phyloP scores from a whole-genome alignment of 2,797 vertebrate genomes.

The Microchirus variegatus region DNA sequence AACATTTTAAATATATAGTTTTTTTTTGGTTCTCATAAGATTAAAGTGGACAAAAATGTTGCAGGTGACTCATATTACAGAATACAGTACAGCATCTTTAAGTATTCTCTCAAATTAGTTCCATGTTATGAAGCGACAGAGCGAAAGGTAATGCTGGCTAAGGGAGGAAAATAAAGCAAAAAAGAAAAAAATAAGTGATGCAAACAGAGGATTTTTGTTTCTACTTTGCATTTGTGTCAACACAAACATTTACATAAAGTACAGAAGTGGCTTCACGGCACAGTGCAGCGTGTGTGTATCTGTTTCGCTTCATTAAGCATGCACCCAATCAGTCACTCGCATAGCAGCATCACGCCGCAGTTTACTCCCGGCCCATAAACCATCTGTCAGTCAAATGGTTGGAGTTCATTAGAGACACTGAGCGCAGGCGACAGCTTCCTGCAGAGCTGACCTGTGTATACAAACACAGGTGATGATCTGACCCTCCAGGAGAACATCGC shows the following conservation, averaged over 20 bases:
- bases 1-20: too few relatives aligned
- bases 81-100: too few relatives aligned
- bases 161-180: too few relatives aligned
- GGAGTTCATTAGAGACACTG: conserved; percentile 74
- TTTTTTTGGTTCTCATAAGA: too few relatives aligned
- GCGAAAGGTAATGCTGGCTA: too few relatives aligned
- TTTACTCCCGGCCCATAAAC: conserved; percentile 60
- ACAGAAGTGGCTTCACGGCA: conserved; percentile 35
- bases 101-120: too few relatives aligned
- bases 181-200: too few relatives aligned
- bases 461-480: conserved; percentile 63
- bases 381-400: conserved; percentile 70
- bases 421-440: conserved; percentile 70
- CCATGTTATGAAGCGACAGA: too few relatives aligned
- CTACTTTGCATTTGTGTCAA: conserved; percentile 16
- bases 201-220: too few relatives aligned
- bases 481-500: conserved; percentile 52
- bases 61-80: too few relatives aligned
- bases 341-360: conserved; percentile 39
- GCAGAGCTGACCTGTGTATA: conserved; percentile 59
- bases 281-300: conserved; percentile 17
- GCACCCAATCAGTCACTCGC: conserved; percentile 73
- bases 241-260: conserved; percentile 40
- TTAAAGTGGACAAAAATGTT: too few relatives aligned
- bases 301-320: conserved; percentile 66